Evolutionary conservation across 2,113 vertebrate species (phyloP).

Genomic region (Athene noctua): DNA sequence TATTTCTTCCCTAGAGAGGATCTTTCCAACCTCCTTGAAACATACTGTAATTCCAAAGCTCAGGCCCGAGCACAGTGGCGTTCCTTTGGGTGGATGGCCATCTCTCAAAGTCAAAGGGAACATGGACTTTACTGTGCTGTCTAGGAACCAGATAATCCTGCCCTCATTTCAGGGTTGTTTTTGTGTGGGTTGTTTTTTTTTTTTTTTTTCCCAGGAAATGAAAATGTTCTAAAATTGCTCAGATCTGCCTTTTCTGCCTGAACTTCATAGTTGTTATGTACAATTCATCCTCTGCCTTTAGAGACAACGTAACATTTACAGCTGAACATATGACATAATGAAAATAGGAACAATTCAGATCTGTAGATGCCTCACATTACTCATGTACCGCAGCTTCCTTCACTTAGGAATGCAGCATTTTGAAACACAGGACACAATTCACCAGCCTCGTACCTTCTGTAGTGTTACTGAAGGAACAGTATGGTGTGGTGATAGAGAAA

Average conservation of each 20-base stretch:
- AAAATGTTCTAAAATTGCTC: background rate
- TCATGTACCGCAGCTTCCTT: background rate
- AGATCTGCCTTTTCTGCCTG: background rate
- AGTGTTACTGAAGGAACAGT: fast-evolving
- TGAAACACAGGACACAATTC: background rate
- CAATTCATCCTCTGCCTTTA: background rate
- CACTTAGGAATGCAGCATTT: background rate
- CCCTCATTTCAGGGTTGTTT: background rate
- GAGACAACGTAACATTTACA: background rate
- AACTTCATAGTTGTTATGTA: background rate
- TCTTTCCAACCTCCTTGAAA: background rate
- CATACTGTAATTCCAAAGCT: background rate
- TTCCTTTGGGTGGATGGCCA: background rate
- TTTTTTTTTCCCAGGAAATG: background rate
- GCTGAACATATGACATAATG: background rate
- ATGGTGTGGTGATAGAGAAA: background rate
- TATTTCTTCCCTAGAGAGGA: background rate
- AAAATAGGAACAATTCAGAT: background rate
- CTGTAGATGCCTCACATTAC: background rate
- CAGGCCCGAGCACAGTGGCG: background rate
- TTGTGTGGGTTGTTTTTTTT: background rate
- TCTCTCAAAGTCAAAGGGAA: background rate
- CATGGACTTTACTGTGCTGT: background rate
- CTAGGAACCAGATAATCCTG: background rate
- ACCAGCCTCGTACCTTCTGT: background rate